phyloP scores from a whole-genome alignment of 2,113 vertebrate genomes.

The Mugil cephalus region DNA sequence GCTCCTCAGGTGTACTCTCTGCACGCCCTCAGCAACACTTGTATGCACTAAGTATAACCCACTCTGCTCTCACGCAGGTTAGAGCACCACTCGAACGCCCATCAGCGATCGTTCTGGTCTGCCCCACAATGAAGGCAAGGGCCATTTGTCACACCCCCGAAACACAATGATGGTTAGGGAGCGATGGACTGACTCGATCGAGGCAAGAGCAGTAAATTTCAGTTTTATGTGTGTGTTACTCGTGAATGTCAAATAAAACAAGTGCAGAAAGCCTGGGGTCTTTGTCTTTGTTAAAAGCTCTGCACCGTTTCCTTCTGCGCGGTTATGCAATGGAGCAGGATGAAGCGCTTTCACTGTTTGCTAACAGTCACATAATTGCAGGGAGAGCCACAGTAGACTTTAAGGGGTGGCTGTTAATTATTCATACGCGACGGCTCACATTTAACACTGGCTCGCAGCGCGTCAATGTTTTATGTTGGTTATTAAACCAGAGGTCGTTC shows the following conservation, averaged over 20 bases:
- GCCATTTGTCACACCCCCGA: conserved; percentile 59
- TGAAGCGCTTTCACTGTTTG: conserved; percentile 34
- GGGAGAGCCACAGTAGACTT: conserved; percentile 33
- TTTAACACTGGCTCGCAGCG: conserved; percentile 24
- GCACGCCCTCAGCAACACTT: conserved; percentile 43
- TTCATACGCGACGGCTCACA: conserved; percentile 50
- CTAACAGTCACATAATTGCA: conserved; percentile 39
- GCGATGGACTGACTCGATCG: conserved; percentile 31
- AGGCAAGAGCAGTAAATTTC: conserved; percentile 43
- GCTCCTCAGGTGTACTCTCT: conserved; percentile 68
- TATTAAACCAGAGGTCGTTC: conserved; percentile 21
- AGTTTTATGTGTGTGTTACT: conserved; percentile 47
- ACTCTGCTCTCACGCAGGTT: conserved; percentile 24
- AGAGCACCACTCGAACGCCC: conserved; percentile 49
- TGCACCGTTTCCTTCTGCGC: conserved; percentile 35
- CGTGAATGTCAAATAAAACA: conserved; percentile 73
- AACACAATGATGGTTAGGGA: conserved; percentile 50
- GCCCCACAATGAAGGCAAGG: conserved; percentile 41
- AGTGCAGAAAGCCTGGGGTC: conserved; percentile 41
- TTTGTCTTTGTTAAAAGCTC: conserved; percentile 34
- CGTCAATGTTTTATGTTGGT: conserved; percentile 40
- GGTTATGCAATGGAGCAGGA: conserved; percentile 43
- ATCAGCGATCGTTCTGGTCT: conserved; percentile 10
- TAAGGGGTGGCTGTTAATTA: conserved; percentile 39
- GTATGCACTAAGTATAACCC: conserved; percentile 39